Percentiles rank a stretch among this genome's conserved stretches.
These are phyloP conservation scores for Erebia ligea DNA, from an alignment of 2,888 invertebrate genomes.

Conservation along the genomic window DNA sequence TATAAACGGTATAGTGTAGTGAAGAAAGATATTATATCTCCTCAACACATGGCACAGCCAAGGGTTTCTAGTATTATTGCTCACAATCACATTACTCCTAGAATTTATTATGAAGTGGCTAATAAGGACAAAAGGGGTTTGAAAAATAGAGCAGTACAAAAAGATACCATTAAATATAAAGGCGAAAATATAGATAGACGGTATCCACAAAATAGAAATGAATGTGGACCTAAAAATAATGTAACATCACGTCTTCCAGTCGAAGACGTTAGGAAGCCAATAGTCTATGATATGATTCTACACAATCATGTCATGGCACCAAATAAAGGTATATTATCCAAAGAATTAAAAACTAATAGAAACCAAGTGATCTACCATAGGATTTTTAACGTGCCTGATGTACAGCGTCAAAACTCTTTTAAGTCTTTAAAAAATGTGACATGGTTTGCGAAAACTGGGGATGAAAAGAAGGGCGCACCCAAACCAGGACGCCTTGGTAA, in stretches of 20 bases:
- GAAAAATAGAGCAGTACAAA: neutral
- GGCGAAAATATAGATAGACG: neutral
- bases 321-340: neutral
- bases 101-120: conserved; percentile 2
- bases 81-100: neutral
- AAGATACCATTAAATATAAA: neutral
- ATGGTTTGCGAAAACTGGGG: neutral
- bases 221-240: neutral
- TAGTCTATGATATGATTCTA: neutral
- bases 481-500: conserved; percentile 3
- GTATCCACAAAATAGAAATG: neutral
- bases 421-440: neutral
- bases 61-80: neutral
- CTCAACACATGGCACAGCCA: neutral
- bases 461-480: neutral
- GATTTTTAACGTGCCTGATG: conserved; percentile 1
- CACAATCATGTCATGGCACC: neutral
- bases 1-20: neutral
- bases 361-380: conserved; percentile 2
- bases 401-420: neutral
- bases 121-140: neutral
- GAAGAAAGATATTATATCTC: neutral
- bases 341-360: conserved; percentile 7
- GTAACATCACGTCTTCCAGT: neutral
- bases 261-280: neutral